A percentile compares a stretch with the other conserved stretches of the same genome.
These are phyloP conservation scores for Stegana nigrithorax DNA, from an alignment of 2,888 invertebrate species.

Conservation along the genomic window DNA sequence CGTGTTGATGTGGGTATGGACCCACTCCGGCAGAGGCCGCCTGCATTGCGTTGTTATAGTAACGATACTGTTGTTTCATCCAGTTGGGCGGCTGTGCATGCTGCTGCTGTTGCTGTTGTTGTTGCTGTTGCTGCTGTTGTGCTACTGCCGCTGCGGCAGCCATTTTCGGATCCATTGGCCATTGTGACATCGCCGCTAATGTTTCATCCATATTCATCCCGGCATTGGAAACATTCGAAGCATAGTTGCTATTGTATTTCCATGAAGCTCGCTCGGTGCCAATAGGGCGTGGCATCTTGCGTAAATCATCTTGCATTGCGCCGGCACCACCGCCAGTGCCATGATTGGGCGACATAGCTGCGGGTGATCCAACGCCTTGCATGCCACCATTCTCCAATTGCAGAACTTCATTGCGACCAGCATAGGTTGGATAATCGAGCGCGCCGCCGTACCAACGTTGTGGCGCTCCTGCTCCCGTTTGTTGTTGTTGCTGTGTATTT, in stretches of 20 bases:
- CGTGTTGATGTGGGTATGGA: conserved; percentile 60
- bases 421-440: conserved; percentile 52
- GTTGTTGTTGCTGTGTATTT: conserved; percentile 34
- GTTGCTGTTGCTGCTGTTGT: conserved; percentile 39
- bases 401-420: conserved; percentile 58
- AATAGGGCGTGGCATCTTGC: conserved; percentile 77
- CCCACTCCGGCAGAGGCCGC: conserved; percentile 30
- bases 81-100: conserved; percentile 48
- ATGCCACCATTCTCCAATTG: conserved; percentile 64
- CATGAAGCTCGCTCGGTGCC: conserved; percentile 79
- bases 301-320: conserved; percentile 67
- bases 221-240: conserved; percentile 46
- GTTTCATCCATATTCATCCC: conserved; percentile 50
- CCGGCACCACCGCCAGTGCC: conserved; percentile 69
- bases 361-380: conserved; percentile 63
- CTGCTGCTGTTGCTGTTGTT: conserved; percentile 32
- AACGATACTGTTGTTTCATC: conserved; percentile 62
- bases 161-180: conserved; percentile 43
- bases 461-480: conserved; percentile 31
- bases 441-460: conserved; percentile 57
- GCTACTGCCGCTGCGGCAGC: conserved; percentile 35
- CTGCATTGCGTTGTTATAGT: conserved; percentile 54
- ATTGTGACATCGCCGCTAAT: conserved; percentile 37
- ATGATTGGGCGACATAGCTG: conserved; percentile 69
- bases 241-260: conserved; percentile 66